Evolutionary conservation across 2,888 invertebrate species (phyloP).

Genomic region (Cryptocephalus moraei): DNA sequence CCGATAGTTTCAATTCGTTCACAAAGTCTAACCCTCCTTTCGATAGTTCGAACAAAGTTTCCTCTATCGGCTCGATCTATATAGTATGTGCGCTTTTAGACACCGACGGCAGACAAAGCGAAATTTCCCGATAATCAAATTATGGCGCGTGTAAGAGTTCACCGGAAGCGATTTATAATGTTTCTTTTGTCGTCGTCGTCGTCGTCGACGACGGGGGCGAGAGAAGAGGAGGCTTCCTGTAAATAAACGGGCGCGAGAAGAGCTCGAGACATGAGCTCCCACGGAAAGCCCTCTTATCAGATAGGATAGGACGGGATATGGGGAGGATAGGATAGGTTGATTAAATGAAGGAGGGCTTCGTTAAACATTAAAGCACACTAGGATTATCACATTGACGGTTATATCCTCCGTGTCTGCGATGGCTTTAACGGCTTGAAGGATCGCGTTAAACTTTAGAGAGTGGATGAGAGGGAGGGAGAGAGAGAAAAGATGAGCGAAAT

Average conservation of each 20-base stretch:
- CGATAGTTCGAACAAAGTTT: too few relatives aligned
- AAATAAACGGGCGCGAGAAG: background rate
- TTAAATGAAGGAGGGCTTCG: constrained; percentile 16
- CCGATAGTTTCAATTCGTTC: too few relatives aligned
- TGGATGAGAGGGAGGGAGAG: too few relatives aligned
- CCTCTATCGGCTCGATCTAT: too few relatives aligned
- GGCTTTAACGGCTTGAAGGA: background rate
- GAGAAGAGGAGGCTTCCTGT: background rate
- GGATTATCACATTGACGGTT: constrained; percentile 21
- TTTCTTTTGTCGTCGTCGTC: too few relatives aligned
- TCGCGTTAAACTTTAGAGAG: too few relatives aligned
- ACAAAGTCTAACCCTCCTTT: too few relatives aligned
- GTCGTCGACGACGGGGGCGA: background rate
- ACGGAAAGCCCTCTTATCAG: constrained; percentile 7
- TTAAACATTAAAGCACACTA: constrained; percentile 18
- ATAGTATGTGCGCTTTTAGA: too few relatives aligned
- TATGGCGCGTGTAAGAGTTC: background rate
- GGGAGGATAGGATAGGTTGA: constrained; percentile 7
- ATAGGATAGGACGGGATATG: background rate
- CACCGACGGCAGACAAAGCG: too few relatives aligned
- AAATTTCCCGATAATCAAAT: too few relatives aligned
- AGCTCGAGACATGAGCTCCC: constrained; percentile 1
- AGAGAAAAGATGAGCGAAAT: too few relatives aligned
- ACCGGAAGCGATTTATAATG: background rate
- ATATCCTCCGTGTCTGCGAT: constrained; percentile 9